Percentiles rank a stretch among this genome's conserved stretches.
These are phyloP conservation scores for Lathronympha strigana DNA, from an alignment of 2,888 invertebrate species.

Conservation along the genomic window DNA sequence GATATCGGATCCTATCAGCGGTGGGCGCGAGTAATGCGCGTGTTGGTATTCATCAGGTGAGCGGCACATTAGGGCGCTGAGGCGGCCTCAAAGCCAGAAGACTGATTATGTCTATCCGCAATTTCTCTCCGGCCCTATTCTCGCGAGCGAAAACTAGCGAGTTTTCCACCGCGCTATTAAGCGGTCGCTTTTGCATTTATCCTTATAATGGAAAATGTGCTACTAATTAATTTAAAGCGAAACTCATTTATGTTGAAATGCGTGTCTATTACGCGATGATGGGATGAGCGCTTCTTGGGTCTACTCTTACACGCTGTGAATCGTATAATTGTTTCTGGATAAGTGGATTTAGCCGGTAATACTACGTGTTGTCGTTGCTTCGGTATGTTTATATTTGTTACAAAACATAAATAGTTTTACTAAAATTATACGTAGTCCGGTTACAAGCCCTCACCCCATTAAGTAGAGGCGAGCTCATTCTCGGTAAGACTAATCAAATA, in stretches of 20 bases:
- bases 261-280: conserved; percentile 82
- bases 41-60: conserved; percentile 75
- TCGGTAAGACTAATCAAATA: conserved; percentile 85
- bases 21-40: conserved; percentile 57
- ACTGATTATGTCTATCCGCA: conserved; percentile 84
- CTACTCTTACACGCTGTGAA: conserved; percentile 61
- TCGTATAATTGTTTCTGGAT: conserved; percentile 70
- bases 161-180: conserved; percentile 84
- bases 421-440: conserved; percentile 80
- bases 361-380: conserved; percentile 52
- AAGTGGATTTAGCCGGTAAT: conserved; percentile 61
- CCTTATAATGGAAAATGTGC: conserved; percentile 84
- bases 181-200: conserved; percentile 84
- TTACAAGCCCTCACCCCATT: conserved; percentile 83
- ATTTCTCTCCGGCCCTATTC: conserved; percentile 82
- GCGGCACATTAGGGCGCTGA: conserved; percentile 78
- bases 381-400: conserved; percentile 52
- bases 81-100: conserved; percentile 83
- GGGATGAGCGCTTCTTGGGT: conserved; percentile 73
- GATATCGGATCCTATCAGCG: conserved; percentile 60
- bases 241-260: conserved; percentile 84
- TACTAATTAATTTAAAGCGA: conserved; percentile 84
- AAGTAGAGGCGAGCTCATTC: conserved; percentile 83
- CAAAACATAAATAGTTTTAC: conserved; percentile 47
- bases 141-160: conserved; percentile 84